Conservation (phyloP, 2,797 vertebrate species). For the Hydrophis major region DNA sequence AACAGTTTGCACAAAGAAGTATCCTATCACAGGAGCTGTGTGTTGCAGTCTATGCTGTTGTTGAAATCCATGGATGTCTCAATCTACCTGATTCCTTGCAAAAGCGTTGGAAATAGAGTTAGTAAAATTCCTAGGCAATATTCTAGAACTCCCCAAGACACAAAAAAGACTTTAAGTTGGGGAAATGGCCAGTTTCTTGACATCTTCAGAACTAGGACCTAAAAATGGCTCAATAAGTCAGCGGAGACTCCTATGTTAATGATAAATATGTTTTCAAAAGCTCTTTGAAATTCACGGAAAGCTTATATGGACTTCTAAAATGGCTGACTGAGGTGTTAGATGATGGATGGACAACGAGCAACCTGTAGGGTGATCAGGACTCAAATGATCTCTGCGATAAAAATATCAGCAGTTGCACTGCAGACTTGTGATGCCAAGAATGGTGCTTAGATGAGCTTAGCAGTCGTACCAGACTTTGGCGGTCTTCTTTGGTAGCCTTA, state of each 20-base stretch:
- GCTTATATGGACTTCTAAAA: conserved; percentile 32
- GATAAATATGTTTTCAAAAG: conserved; percentile 33
- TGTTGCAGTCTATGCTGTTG: neutral
- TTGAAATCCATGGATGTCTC: neutral
- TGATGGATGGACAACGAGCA: conserved; percentile 1
- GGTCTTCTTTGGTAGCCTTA: conserved; percentile 8
- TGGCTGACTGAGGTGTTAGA: conserved; percentile 17
- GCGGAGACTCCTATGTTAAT: conserved; percentile 35
- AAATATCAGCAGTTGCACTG: neutral
- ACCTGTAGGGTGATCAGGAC: conserved; percentile 9
- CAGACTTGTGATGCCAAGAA: neutral
- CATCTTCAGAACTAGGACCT: neutral
- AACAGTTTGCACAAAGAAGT: neutral
- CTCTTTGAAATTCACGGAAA: neutral
- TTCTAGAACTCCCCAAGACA: neutral
- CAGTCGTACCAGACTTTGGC: neutral
- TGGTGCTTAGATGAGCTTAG: neutral
- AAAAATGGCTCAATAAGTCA: conserved; percentile 21
- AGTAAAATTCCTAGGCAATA: neutral
- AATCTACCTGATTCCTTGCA: neutral
- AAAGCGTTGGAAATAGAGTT: neutral
- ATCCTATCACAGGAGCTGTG: neutral
- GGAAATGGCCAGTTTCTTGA: neutral
- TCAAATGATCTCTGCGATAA: neutral
- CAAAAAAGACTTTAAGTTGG: neutral